Evolutionary conservation across 2,113 vertebrate genomes (phyloP).

Genomic region (Sturnus vulgaris): DNA sequence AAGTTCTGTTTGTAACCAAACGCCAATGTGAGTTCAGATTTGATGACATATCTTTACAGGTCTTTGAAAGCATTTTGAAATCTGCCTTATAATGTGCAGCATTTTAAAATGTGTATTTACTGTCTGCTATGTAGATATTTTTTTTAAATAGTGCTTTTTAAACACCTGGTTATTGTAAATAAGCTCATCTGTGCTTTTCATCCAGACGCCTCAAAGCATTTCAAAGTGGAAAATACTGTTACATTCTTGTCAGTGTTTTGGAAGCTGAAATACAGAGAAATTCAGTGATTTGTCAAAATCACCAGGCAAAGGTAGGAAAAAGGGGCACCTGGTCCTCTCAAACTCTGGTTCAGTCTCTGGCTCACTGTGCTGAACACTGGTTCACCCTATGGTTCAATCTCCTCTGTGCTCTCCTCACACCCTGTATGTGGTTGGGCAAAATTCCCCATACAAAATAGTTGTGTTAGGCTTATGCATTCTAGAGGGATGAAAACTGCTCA

Average conservation of each 20-base stretch:
- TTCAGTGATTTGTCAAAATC: background rate
- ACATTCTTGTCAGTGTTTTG: background rate
- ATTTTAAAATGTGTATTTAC: background rate
- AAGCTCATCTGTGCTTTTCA: background rate
- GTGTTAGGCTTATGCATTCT: background rate
- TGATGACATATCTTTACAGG: background rate
- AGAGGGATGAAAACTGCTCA: background rate
- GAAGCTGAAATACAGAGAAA: background rate
- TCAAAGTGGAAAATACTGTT: background rate
- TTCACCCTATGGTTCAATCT: background rate
- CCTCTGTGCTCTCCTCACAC: background rate
- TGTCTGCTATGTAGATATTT: background rate
- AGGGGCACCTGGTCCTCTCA: background rate
- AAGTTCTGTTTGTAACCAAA: background rate
- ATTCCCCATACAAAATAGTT: background rate
- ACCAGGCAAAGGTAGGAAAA: background rate
- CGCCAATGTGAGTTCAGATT: background rate
- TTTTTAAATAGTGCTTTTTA: background rate
- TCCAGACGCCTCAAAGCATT: background rate
- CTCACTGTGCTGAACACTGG: background rate
- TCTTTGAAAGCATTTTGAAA: background rate
- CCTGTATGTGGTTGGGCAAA: background rate
- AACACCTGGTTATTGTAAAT: background rate
- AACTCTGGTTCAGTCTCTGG: background rate
- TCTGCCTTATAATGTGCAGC: background rate